These are phyloP conservation scores for Alosa alosa DNA, from an alignment of 2,113 vertebrate species.

Conservation along the genomic window DNA sequence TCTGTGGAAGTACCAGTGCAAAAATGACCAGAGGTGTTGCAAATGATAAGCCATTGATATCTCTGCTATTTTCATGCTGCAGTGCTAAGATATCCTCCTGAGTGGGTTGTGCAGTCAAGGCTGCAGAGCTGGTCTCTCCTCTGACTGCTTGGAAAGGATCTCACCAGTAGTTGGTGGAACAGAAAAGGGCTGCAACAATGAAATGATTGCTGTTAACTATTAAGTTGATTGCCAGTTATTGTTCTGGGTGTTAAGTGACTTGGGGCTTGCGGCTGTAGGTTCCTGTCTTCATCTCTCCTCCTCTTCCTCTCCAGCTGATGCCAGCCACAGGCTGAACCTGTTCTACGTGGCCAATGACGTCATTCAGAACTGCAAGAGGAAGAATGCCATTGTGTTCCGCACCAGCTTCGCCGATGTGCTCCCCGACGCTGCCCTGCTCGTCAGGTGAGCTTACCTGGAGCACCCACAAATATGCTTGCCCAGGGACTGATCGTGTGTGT, in stretches of 20 bases:
- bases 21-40: no score
- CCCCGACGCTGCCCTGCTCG: conserved; percentile 84
- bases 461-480: background rate
- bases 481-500: background rate
- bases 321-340: conserved; percentile 91
- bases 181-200: background rate
- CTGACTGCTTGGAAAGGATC: background rate
- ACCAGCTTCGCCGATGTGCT: conserved; percentile 89
- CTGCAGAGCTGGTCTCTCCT: background rate
- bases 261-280: background rate
- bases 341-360: conserved; percentile 97
- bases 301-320: conserved; percentile 75
- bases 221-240: no score
- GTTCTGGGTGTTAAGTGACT: background rate
- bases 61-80: no score
- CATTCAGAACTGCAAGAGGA: conserved; percentile 98
- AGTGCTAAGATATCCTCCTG: no score
- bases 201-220: no score
- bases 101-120: no score
- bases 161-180: background rate
- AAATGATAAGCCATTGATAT: no score
- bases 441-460: conserved; percentile 78
- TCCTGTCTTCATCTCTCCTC: conserved; percentile 15
- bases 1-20: background rate
- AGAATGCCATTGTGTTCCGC: conserved; percentile 91